Conservation (phyloP, 92 coral and sea anemone species). For the Paramuricea clavata region DNA sequence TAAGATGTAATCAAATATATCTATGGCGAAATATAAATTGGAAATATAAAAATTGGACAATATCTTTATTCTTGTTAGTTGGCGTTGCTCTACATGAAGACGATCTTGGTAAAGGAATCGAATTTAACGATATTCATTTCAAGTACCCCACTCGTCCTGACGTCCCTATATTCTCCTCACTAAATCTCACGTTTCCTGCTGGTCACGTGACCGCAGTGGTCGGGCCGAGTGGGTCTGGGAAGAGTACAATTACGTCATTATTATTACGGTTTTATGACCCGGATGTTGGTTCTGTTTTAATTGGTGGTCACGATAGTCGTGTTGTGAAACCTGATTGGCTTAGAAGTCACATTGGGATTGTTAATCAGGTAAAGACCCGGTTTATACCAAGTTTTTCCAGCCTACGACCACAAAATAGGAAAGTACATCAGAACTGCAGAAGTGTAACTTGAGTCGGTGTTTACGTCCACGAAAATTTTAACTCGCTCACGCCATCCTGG, state of each 20-base stretch:
- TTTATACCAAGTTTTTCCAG: no score
- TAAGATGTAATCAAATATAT: no score
- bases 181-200: constrained; percentile 78
- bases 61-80: constrained; percentile 39
- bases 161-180: constrained; percentile 72
- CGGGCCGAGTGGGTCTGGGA: constrained; percentile 99
- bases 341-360: constrained; percentile 84
- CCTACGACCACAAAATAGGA: no score
- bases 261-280: constrained; percentile 94
- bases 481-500: no score
- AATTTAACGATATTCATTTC: constrained; percentile 81
- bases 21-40: no score
- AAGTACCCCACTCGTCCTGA: constrained; percentile 93
- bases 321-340: constrained; percentile 93
- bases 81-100: constrained; percentile 75
- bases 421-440: no score
- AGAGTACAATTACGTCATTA: constrained; percentile 89
- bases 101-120: constrained; percentile 77
- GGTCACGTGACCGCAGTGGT: constrained; percentile 96
- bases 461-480: no score
- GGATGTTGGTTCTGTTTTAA: constrained; percentile 74
- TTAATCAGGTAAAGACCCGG: constrained; percentile 79
- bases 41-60: no score
- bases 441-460: no score
- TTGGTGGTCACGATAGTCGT: constrained; percentile 87